Evolutionary conservation across 1,140 invertebrate genomes (phyloP).

Genomic region (Orchestia grillus): DNA sequence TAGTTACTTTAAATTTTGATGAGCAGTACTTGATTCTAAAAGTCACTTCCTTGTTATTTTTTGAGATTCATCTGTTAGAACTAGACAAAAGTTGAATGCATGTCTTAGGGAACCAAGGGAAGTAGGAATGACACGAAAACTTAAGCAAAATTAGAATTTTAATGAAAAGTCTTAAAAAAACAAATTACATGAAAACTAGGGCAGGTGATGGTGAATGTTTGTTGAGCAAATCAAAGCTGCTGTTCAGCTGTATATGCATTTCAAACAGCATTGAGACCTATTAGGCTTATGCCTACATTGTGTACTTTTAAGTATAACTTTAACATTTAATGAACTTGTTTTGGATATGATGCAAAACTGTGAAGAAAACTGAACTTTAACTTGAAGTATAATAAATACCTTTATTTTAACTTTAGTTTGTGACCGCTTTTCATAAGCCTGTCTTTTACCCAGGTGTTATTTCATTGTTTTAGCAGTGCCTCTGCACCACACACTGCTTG

Average conservation of each 20-base stretch:
- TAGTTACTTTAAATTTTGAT: not conserved
- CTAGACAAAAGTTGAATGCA: no score
- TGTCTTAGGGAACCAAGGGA: no score
- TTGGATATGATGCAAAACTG: not conserved
- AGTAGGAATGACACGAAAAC: no score
- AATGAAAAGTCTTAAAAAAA: no score
- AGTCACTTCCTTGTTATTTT: not conserved
- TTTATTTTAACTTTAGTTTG: not conserved
- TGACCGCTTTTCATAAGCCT: not conserved
- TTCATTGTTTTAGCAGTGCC: not conserved
- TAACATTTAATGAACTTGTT: not conserved
- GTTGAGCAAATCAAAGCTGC: no score
- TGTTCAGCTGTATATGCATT: no score
- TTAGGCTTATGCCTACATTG: no score
- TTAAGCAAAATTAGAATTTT: no score
- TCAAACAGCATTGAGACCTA: not conserved
- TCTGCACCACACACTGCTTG: not conserved
- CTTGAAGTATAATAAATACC: not conserved
- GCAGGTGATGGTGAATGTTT: no score
- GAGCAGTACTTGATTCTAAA: not conserved
- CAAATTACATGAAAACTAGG: no score
- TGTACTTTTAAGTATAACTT: not conserved
- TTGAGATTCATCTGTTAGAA: no score
- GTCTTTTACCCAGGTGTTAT: not conserved
- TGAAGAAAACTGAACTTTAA: not conserved